Conservation (phyloP, 2,888 invertebrate species). For the Thecocarcelia acutangulata region DNA sequence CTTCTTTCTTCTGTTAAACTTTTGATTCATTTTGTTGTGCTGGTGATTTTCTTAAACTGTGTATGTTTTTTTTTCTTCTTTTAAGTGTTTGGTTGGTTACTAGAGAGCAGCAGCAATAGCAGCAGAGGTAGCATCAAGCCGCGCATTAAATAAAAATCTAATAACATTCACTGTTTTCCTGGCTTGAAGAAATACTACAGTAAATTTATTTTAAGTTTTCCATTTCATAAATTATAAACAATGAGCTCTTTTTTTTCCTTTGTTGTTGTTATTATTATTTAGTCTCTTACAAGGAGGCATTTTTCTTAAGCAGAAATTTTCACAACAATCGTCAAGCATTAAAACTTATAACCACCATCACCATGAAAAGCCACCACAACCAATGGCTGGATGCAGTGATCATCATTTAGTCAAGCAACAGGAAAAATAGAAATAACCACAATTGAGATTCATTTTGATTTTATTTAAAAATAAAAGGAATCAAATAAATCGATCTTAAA, state of each 20-base stretch:
- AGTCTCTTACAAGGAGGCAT: conserved; percentile 32
- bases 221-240: conserved; percentile 67
- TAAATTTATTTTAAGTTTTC: conserved; percentile 56
- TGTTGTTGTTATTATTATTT: background rate
- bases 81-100: conserved; percentile 5
- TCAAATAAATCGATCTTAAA: conserved; percentile 33
- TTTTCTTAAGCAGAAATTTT: conserved; percentile 24
- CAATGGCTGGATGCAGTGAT: conserved; percentile 49
- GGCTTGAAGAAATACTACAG: conserved; percentile 27
- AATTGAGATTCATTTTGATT: conserved; percentile 30
- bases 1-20: conserved; percentile 8
- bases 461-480: conserved; percentile 14
- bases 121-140: background rate
- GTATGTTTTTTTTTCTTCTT: conserved; percentile 22
- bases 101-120: background rate
- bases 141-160: conserved; percentile 34
- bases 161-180: conserved; percentile 46
- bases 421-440: conserved; percentile 16
- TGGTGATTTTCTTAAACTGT: conserved; percentile 35
- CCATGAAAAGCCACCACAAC: conserved; percentile 11
- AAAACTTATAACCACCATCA: conserved; percentile 29
- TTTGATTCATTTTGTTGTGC: conserved; percentile 30
- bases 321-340: conserved; percentile 32
- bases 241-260: conserved; percentile 31
- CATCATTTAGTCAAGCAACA: conserved; percentile 51